Conservation (phyloP, 2,888 invertebrate species). For the Nephrotoma flavescens region DNA sequence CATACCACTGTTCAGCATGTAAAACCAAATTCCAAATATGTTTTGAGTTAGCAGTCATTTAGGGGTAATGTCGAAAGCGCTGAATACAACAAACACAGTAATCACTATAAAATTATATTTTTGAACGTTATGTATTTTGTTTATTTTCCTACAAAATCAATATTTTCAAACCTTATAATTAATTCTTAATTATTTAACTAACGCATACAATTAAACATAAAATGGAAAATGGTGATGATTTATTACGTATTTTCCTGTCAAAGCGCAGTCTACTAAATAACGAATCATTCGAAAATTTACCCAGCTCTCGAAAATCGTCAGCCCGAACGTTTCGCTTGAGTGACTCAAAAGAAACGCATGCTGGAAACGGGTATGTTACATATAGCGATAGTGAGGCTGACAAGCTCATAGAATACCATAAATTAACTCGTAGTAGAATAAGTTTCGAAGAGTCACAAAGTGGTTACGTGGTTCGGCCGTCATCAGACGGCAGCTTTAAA, state of each 20-base stretch:
- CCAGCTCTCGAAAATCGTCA: neutral
- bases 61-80: neutral
- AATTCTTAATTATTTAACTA: neutral
- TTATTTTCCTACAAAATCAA: neutral
- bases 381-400: constrained; percentile 1
- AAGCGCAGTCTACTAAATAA: neutral
- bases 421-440: neutral
- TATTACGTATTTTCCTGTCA: neutral
- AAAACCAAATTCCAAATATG: neutral
- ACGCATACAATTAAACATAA: neutral
- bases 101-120: neutral
- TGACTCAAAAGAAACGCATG: neutral
- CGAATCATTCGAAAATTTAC: neutral
- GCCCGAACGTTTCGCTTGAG: neutral
- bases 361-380: neutral
- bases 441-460: neutral
- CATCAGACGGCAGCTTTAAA: neutral
- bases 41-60: neutral
- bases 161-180: neutral
- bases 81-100: neutral
- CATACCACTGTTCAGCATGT: neutral
- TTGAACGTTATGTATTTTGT: neutral
- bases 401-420: neutral
- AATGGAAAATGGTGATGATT: neutral
- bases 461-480: neutral